phyloP scores from a whole-genome alignment of 2,888 invertebrate genomes.

The Pterobdella sp. region DNA sequence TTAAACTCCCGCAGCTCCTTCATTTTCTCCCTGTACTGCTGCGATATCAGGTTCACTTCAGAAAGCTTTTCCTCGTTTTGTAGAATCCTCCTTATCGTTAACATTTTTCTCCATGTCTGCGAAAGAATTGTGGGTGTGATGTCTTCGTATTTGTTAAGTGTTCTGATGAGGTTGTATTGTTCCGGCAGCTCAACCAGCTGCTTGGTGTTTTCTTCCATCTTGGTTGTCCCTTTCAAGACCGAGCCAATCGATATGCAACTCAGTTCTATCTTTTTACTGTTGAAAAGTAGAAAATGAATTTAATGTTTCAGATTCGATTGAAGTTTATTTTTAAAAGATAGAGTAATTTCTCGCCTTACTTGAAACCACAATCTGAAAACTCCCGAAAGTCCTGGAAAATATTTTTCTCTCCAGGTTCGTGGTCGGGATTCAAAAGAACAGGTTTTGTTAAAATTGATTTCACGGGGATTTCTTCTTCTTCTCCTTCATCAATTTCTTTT shows the following conservation, averaged over 20 bases:
- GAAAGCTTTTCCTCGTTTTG: slow-evolving; percentile 12
- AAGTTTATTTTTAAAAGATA: background rate
- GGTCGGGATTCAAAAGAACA: slow-evolving; percentile 10
- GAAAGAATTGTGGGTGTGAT: slow-evolving; percentile 15
- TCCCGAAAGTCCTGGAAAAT: slow-evolving; percentile 12
- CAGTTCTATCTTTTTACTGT: background rate
- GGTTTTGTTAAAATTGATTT: background rate
- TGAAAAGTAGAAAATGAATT: background rate
- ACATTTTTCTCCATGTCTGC: slow-evolving; percentile 19
- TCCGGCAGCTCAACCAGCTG: slow-evolving; percentile 11
- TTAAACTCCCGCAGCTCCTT: slow-evolving; percentile 8
- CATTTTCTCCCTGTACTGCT: slow-evolving; percentile 21
- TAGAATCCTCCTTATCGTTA: slow-evolving; percentile 14
- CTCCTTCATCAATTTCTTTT: background rate
- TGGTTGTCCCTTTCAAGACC: slow-evolving; percentile 9
- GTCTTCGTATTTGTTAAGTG: slow-evolving; percentile 7
- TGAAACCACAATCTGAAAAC: slow-evolving; percentile 17
- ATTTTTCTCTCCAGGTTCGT: slow-evolving; percentile 15
- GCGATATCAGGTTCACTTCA: slow-evolving; percentile 7
- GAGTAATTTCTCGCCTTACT: background rate
- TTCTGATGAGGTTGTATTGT: slow-evolving; percentile 21
- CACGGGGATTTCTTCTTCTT: background rate
- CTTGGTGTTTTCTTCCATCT: slow-evolving; percentile 8
- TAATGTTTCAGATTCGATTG: background rate
- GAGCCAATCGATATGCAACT: slow-evolving; percentile 24